Base-by-base conservation (phyloP, 2,888 invertebrate species). In the Lasioglossum leucozonium region DNA sequence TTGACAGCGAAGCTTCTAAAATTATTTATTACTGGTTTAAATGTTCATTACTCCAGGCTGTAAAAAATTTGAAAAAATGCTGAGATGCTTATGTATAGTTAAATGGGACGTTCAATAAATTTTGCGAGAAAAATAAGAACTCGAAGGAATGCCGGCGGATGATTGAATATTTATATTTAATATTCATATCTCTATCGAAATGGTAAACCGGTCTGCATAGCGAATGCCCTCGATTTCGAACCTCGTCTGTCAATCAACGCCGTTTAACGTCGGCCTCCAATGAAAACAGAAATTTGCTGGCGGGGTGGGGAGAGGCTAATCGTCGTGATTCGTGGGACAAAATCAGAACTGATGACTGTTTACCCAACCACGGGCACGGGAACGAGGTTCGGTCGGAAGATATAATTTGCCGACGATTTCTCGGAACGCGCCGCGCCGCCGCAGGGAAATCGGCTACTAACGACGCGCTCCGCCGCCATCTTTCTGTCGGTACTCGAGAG, bases 391-490 rank as follows among this genome's bases (percentile, higher is more conserved):
- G 78, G 72, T 75, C 77, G n/a, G 65, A 79, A 79, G 73, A 75
- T 71, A 74, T 79, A 75, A 79, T 74, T 74, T 75, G 73, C 37
- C 22, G 65, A 62, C 81, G 73, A 78, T 84, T 82, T 82, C 82
- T 26, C 34, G 58, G 77, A 71, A 72, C 75, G 72, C 88, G 74
- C 77, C 86, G 47, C 18, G 44, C 47, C 47, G 44, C 44, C 47
- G 74, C 77, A 58, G 88, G 88, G 88, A 88, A 88, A 88, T 88
- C 73, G 77, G 34, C 79, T 75, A 84, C 88, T 86, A 84, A 84
- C 67, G 65, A 30, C 72, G 16, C 34, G 72, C 30, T n/a, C 79
- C 30, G 30, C 16, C 65, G 69, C 72, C 58, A 73, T 65, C 44
- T 65, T 69, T 55, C n/a, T 44, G 30, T 4, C 72, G 26, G 76